Evolutionary conservation across 1,140 invertebrate species (phyloP), one percentile per base, ranked within the genome.

Genomic region (Centruroides vittatus): DNA sequence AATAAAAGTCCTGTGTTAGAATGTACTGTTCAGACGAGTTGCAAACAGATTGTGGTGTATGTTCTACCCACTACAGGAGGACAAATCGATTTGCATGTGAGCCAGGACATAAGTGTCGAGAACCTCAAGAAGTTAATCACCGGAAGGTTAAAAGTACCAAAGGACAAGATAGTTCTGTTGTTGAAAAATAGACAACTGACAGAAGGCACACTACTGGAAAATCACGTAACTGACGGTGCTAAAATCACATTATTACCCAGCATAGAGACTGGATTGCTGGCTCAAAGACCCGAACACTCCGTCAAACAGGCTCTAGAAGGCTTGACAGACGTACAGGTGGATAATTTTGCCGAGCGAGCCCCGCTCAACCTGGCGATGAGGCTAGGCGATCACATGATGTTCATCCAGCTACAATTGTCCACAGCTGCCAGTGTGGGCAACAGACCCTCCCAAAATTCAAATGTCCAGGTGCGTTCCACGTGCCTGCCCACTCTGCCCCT

Each of bases 361-460:
- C 93, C 93, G 12, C 75, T 96, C 35, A 94, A 94, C 74, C 77
- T 96, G 55, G 94, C 89, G 50, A 94, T 95, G 89, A 82, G 90
- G 61, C 77, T 95, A 11, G 91, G 91, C 35, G 91, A 95, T 72
- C 91, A 95, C 76, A 93, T 95, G 87, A 94, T 95, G 91, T 80
- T 95, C 59, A 93, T 96, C 60, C 91, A 95, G 73, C 77, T 95
- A 49, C 91, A 95, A 72, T 75, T 96, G 57, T 93, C 89, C 53
- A 93, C 89, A 11, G 83, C 59, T 36, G 52, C 23, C 55, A 55
- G 58, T 59, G 56, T 67, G 58, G 41, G 55, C 66, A 58, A 66
- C 53, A 60, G 61, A 58, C 63, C 63, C 52, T 56, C 65, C 62
- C 60, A 66, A 35, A 63, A 67, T 55, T 59, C 41, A 35, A 41